phyloP scores from a whole-genome alignment of 2,888 invertebrate genomes.

The Mamestra brassicae region DNA sequence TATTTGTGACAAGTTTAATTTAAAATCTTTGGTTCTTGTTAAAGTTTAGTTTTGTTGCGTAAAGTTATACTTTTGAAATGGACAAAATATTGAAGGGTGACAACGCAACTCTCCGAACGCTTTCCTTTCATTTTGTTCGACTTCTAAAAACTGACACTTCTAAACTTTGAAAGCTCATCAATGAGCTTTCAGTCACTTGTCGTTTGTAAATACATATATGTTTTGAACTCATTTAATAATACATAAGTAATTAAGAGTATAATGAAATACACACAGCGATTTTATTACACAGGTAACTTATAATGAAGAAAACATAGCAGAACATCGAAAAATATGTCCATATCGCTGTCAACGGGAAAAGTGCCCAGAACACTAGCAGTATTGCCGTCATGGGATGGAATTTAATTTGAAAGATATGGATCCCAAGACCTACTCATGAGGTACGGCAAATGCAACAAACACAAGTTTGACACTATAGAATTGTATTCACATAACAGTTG shows the following conservation, averaged over 20 bases:
- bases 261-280: too few species aligned
- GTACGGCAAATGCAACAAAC: constrained; percentile 21
- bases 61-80: not conserved
- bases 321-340: too few species aligned
- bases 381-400: not conserved
- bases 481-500: constrained; percentile 45
- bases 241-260: too few species aligned
- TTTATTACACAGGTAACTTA: too few species aligned
- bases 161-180: not conserved
- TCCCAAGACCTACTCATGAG: not conserved
- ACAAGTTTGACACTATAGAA: constrained; percentile 31
- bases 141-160: too few species aligned
- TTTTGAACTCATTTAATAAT: too few species aligned
- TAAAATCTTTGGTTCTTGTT: not conserved
- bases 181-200: not conserved
- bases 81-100: not conserved
- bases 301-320: too few species aligned
- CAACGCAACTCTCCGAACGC: not conserved
- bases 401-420: not conserved
- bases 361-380: too few species aligned
- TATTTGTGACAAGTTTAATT: not conserved
- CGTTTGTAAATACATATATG: not conserved
- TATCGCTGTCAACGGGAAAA: too few species aligned
- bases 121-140: not conserved
- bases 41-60: not conserved